Percentiles rank a stretch among this genome's conserved stretches.
Conservation (phyloP, 2,888 invertebrate genomes). For the Lucinisca nassula region DNA sequence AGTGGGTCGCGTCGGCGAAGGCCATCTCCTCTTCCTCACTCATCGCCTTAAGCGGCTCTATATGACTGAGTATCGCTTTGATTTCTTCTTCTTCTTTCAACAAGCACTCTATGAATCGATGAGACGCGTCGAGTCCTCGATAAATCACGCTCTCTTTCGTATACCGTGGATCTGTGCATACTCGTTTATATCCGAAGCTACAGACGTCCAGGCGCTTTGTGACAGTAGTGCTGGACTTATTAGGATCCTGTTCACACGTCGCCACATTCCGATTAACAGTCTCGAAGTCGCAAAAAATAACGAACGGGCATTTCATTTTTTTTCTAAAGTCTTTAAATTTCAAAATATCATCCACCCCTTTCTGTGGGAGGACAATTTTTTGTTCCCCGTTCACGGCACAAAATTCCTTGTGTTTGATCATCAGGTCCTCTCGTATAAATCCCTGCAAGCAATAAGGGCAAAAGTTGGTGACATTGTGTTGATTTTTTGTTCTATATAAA, state of each 20-base stretch:
- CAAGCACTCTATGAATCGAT: constrained; percentile 14
- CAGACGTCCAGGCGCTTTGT: constrained; percentile 1
- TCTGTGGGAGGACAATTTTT: constrained; percentile 48
- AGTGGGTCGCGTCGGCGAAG: constrained; percentile 29
- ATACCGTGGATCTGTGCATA: constrained; percentile 16
- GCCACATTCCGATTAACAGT: constrained; percentile 33
- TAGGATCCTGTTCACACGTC: constrained; percentile 5
- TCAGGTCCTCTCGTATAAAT: constrained; percentile 24
- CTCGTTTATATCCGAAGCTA: constrained; percentile 13
- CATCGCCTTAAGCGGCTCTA: constrained; percentile 13
- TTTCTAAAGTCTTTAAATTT: constrained; percentile 57
- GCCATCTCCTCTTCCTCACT: background rate
- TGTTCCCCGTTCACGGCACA: constrained; percentile 51
- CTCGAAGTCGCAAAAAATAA: constrained; percentile 64
- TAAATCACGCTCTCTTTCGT: constrained; percentile 15
- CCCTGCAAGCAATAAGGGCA: constrained; percentile 63
- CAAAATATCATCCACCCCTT: constrained; percentile 53
- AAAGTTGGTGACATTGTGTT: constrained; percentile 7
- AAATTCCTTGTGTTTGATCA: constrained; percentile 44
- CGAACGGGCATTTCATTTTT: constrained; percentile 47
- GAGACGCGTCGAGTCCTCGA: background rate
- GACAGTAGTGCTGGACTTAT: background rate
- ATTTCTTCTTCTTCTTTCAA: constrained; percentile 42
- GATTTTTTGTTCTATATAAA: constrained; percentile 41
- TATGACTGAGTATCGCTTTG: constrained; percentile 23